phyloP scores from a whole-genome alignment of 2,888 invertebrate species.

The Nasonovia ribisnigri region DNA sequence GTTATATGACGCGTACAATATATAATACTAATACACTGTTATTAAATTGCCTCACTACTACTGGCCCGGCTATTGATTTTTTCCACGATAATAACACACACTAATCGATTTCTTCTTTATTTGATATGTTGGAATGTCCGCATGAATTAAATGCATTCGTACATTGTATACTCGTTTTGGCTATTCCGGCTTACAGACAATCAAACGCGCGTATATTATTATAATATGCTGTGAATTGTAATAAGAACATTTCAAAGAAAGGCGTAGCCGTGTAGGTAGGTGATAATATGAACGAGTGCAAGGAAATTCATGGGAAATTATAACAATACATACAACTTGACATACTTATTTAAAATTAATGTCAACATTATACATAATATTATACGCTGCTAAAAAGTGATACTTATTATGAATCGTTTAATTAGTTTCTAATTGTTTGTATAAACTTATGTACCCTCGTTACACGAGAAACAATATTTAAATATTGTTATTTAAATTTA shows the following conservation, averaged over 20 bases:
- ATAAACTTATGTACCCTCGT: neutral
- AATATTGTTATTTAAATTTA: conserved; percentile 33
- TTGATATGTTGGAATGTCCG: neutral
- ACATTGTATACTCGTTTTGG: neutral
- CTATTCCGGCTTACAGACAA: neutral
- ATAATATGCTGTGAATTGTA: neutral
- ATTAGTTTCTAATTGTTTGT: neutral
- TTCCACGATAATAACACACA: neutral
- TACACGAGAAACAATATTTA: neutral
- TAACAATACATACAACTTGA: neutral
- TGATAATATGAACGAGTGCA: neutral
- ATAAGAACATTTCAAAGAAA: neutral
- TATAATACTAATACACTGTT: neutral
- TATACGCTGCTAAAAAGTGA: neutral
- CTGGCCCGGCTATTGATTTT: neutral
- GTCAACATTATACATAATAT: neutral
- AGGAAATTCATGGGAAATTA: neutral
- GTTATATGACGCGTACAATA: neutral
- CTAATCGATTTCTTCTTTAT: neutral
- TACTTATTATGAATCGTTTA: neutral
- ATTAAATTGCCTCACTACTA: neutral
- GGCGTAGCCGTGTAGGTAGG: neutral
- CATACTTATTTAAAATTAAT: neutral
- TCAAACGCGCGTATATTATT: neutral
- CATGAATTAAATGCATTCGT: neutral